Evolutionary conservation across 2,888 invertebrate species (phyloP), one percentile per base, ranked within the genome.

Genomic region (Tetropium fuscum): DNA sequence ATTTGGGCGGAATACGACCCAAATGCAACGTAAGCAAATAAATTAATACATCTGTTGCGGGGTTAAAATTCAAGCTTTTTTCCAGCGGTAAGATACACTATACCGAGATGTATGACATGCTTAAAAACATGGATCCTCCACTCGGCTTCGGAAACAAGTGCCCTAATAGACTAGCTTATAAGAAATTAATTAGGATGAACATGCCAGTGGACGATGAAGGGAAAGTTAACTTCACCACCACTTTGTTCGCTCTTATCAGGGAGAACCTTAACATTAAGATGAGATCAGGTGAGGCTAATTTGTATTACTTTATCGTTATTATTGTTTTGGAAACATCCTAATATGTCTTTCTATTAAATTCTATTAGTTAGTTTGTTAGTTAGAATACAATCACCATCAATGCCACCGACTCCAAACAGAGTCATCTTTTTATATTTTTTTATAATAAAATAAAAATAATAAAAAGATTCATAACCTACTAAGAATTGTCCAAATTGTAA

Each of bases 1-100:
- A 98, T 98, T 84, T 99, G 99, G 99, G 98, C 98, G 59, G 99
- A 99, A 84, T 98, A 98, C 84, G 99, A 99, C 87, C 99, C 99
- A 73, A 96, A 95, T 81, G 99, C 99, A 78, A 97, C 97, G 96
- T 97, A 86, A 90, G 91, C 86, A 75, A 8, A 10, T 1, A 16
- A 1, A 8, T 44, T 27, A 4, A 7, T 8, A 10, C 3, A 11
- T 6, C 19, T n/a, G n/a, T n/a, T n/a, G n/a, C n/a, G n/a, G n/a
- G n/a, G n/a, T n/a, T n/a, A n/a, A n/a, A n/a, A n/a, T n/a, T n/a
- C n/a, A n/a, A n/a, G n/a, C n/a, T n/a, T n/a, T n/a, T n/a, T 85
- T 86, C 56, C 84, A 97, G 97, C 77, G 99, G 99, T 69, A 93
- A 94, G 84, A 98, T 99, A 79, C 95, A 95, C 83, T 98, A 98